A percentile compares a stretch with the other conserved stretches of the same genome.
Evolutionary conservation across 2,888 invertebrate genomes (phyloP).

Genomic region (Iphiclides podalirius): DNA sequence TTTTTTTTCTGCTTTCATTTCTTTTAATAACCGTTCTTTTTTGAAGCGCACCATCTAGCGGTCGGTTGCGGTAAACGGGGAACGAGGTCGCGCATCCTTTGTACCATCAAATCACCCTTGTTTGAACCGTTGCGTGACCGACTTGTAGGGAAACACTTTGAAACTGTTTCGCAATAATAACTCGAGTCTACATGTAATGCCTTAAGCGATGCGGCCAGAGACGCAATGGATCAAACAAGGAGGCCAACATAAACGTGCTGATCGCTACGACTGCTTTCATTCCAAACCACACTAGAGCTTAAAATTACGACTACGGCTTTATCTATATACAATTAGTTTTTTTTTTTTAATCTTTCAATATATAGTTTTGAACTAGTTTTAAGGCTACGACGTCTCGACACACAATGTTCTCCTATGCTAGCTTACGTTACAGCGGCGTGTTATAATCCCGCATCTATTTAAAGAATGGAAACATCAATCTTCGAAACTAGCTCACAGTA

Average conservation of each 20-base stretch:
- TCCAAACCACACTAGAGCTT: conserved; percentile 59
- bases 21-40: too few relatives aligned
- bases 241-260: conserved; percentile 48
- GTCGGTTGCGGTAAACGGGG: conserved; percentile 11
- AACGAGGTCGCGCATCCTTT: conserved; percentile 45
- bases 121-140: conserved; percentile 36
- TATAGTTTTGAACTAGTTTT: conserved; percentile 80
- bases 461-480: conserved; percentile 28
- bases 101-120: conserved; percentile 46
- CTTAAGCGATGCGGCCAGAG: conserved; percentile 17
- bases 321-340: conserved; percentile 64
- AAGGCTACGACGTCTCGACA: conserved; percentile 76
- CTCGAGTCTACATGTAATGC: too few relatives aligned
- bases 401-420: conserved; percentile 59
- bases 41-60: conserved; percentile 31
- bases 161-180: neutral
- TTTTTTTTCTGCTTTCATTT: too few relatives aligned
- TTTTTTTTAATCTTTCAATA: conserved; percentile 52
- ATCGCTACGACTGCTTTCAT: conserved; percentile 54
- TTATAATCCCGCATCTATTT: conserved; percentile 29
- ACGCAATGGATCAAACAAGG: conserved; percentile 38
- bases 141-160: neutral
- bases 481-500: conserved; percentile 21
- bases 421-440: conserved; percentile 57
- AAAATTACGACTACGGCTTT: conserved; percentile 64